These are phyloP conservation scores for Lontra canadensis DNA, from an alignment of 2,113 vertebrate genomes.

Conservation along the genomic window DNA sequence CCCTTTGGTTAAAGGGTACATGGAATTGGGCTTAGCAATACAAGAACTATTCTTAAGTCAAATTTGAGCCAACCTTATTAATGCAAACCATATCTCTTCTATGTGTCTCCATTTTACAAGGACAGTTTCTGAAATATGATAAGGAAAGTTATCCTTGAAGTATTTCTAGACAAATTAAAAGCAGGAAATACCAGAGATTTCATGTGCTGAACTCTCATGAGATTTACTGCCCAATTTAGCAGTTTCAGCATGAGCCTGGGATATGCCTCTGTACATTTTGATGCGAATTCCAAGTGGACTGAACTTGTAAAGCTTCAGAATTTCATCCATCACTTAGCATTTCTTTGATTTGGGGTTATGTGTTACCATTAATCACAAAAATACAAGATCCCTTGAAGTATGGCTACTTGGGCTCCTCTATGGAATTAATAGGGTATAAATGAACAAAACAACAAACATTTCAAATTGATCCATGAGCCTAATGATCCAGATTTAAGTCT, in stretches of 20 bases:
- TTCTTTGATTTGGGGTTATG: conserved; percentile 67
- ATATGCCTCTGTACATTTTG: conserved; percentile 57
- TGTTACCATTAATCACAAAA: conserved; percentile 72
- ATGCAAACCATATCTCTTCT: conserved; percentile 13
- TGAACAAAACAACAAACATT: conserved; percentile 39
- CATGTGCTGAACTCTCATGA: conserved; percentile 69
- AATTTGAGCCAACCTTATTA: conserved; percentile 44
- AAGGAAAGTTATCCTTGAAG: conserved; percentile 69
- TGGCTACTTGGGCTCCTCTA: background rate
- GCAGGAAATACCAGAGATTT: conserved; percentile 79
- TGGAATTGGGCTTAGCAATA: background rate
- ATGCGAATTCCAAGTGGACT: conserved; percentile 66
- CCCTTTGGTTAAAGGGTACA: background rate
- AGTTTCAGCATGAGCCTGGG: conserved; percentile 64
- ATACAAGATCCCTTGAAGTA: conserved; percentile 60
- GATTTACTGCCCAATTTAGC: conserved; percentile 77
- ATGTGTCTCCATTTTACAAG: conserved; percentile 45
- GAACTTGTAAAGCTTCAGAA: conserved; percentile 65
- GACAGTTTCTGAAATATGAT: conserved; percentile 66
- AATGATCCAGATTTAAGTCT: background rate
- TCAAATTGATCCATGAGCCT: conserved; percentile 15
- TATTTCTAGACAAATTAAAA: conserved; percentile 76
- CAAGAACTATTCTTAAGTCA: background rate
- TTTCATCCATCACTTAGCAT: conserved; percentile 72
- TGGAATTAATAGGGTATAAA: conserved; percentile 43